phyloP scores from a whole-genome alignment of 30 jellyfish, hydroid and myxozoan genomes.

The Cassiopea xamachana region DNA sequence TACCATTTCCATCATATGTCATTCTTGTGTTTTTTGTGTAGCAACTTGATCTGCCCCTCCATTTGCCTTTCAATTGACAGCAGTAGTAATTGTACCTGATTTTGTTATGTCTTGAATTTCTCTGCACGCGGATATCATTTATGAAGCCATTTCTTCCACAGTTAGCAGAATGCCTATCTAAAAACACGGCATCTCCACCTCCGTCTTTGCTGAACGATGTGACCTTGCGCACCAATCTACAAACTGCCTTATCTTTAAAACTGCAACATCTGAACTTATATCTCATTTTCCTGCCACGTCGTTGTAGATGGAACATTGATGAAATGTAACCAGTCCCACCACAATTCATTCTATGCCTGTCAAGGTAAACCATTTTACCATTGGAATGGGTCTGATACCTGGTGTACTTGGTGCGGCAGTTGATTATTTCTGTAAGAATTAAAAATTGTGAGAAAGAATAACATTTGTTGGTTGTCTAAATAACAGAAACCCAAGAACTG shows the following conservation, averaged over 20 bases:
- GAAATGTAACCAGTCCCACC: constrained; percentile 29
- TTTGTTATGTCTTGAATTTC: constrained; percentile 40
- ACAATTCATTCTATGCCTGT: constrained; percentile 53
- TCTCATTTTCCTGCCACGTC: constrained; percentile 41
- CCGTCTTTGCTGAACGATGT: constrained; percentile 41
- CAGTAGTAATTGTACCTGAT: constrained; percentile 62
- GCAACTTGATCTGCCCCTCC: constrained; percentile 11
- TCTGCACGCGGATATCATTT: constrained; percentile 32
- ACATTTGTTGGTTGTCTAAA: background rate
- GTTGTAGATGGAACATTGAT: constrained; percentile 40
- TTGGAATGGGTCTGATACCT: constrained; percentile 30
- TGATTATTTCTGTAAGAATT: constrained; percentile 9
- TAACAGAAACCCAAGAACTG: too few relatives aligned
- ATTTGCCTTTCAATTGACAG: constrained; percentile 19
- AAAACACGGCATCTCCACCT: constrained; percentile 24
- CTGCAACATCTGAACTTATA: constrained; percentile 52
- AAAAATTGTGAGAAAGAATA: background rate
- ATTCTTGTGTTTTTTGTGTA: constrained; percentile 5
- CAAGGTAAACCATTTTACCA: constrained; percentile 57
- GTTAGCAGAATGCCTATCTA: constrained; percentile 55
- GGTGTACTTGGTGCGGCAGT: constrained; percentile 48
- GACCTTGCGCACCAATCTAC: background rate
- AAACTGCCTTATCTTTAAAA: background rate
- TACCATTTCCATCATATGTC: constrained; percentile 55
- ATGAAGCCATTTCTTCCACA: constrained; percentile 52